Evolutionary conservation across 2,888 invertebrate species (phyloP).

Genomic region (Drosophila tanythrix): DNA sequence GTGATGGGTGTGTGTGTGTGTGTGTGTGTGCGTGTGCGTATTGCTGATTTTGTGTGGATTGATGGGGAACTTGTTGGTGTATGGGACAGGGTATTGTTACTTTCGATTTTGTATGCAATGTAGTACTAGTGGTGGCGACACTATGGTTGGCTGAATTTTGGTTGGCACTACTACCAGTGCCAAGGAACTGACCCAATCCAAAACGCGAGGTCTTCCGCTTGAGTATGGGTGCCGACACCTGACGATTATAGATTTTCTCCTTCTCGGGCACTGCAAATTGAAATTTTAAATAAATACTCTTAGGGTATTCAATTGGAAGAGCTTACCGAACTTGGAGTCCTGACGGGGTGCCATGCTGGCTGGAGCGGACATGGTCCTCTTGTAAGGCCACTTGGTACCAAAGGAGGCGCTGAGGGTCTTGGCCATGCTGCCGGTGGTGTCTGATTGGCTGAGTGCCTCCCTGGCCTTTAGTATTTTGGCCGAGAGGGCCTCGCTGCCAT

Average conservation of each 20-base stretch:
- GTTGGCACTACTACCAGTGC: constrained; percentile 84
- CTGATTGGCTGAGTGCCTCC: constrained; percentile 92
- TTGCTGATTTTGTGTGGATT: constrained; percentile 29
- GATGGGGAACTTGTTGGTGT: constrained; percentile 60
- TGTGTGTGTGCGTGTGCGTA: constrained; percentile 36
- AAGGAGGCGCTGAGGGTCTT: constrained; percentile 95
- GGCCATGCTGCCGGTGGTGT: constrained; percentile 87
- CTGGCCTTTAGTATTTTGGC: constrained; percentile 95
- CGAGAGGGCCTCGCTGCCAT: constrained; percentile 93
- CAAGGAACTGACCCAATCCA: constrained; percentile 93
- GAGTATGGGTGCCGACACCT: constrained; percentile 97
- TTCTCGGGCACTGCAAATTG: constrained; percentile 87
- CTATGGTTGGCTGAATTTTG: constrained; percentile 81
- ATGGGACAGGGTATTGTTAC: constrained; percentile 59
- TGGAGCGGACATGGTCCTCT: constrained; percentile 96
- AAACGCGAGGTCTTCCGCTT: constrained; percentile 96
- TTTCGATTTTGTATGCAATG: constrained; percentile 77
- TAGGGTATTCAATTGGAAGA: not conserved
- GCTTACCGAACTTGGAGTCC: constrained; percentile 89
- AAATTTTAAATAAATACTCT: not conserved
- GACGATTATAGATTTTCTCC: constrained; percentile 94
- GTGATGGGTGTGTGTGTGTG: constrained; percentile 26
- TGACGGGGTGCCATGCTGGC: constrained; percentile 92
- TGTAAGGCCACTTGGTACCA: constrained; percentile 97
- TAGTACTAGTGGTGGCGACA: constrained; percentile 77